A percentile compares a stretch with the other conserved stretches of the same genome.
phyloP scores from a whole-genome alignment of 2,113 vertebrate species.

The Nibea coibor region DNA sequence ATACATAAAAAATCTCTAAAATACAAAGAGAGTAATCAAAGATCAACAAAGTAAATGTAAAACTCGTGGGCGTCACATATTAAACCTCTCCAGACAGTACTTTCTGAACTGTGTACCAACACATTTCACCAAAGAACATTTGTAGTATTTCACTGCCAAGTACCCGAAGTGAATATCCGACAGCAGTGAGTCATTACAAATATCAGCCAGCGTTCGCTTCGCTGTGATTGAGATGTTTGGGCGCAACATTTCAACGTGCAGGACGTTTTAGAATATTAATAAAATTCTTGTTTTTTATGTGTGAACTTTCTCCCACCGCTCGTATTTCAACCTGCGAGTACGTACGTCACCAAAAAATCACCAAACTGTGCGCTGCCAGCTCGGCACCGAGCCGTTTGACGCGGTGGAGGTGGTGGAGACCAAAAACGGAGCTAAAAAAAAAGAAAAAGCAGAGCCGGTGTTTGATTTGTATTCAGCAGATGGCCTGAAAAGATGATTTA shows the following conservation, averaged over 20 bases:
- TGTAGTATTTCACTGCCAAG: slow-evolving; percentile 18
- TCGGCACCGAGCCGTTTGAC: not conserved
- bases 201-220: not conserved
- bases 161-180: slow-evolving; percentile 21
- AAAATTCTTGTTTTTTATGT: not conserved
- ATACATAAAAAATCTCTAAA: not conserved
- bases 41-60: not conserved
- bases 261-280: slow-evolving; percentile 16
- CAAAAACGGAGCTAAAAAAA: not conserved
- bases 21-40: not conserved
- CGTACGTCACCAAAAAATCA: too few relatives aligned
- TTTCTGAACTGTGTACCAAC: slow-evolving; percentile 4
- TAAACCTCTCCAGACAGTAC: not conserved
- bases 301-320: not conserved
- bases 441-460: not conserved
- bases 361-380: not conserved
- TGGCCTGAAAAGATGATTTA: not conserved
- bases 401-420: not conserved
- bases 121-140: slow-evolving; percentile 38
- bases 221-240: slow-evolving; percentile 28
- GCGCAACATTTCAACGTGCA: not conserved
- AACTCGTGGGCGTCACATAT: slow-evolving; percentile 10
- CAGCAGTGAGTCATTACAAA: slow-evolving; percentile 30
- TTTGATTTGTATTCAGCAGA: not conserved
- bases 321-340: not conserved